These are phyloP conservation scores for Kryptopterus vitreolus DNA, from an alignment of 2,797 vertebrate genomes.

Conservation along the genomic window DNA sequence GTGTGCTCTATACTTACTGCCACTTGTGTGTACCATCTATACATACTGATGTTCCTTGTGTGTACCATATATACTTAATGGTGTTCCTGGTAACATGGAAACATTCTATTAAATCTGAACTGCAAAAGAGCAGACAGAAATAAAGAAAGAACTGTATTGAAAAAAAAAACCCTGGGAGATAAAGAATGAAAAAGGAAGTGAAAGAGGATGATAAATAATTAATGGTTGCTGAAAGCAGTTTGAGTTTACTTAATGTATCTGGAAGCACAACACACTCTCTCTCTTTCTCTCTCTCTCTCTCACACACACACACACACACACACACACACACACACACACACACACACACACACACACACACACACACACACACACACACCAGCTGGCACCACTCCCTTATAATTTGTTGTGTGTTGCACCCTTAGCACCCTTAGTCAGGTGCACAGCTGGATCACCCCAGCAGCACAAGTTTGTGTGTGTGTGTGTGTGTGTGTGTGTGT, in stretches of 20 bases:
- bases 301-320: neutral
- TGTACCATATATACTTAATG: too few relatives aligned
- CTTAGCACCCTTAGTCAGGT: constrained; percentile 29
- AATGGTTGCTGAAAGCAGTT: constrained; percentile 81
- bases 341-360: constrained; percentile 22
- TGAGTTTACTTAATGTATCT: constrained; percentile 85
- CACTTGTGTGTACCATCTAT: too few relatives aligned
- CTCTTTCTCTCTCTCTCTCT: too few relatives aligned
- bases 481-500: neutral
- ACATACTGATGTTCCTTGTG: too few relatives aligned
- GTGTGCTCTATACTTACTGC: neutral
- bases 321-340: constrained; percentile 18
- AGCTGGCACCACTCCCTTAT: constrained; percentile 23
- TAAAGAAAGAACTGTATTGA: neutral
- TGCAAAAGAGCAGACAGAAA: neutral
- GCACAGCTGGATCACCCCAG: constrained; percentile 76
- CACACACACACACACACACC: constrained; percentile 32
- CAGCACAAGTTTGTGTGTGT: constrained; percentile 38
- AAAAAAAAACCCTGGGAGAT: constrained; percentile 39
- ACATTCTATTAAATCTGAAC: neutral
- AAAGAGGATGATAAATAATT: constrained; percentile 72
- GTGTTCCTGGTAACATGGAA: neutral
- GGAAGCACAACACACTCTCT: constrained; percentile 70
- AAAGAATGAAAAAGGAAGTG: constrained; percentile 5
- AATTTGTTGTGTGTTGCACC: constrained; percentile 36